A percentile compares a stretch with the other conserved stretches of the same genome.
phyloP scores from a whole-genome alignment of 2,113 vertebrate species.

The Hyaena hyaena region DNA sequence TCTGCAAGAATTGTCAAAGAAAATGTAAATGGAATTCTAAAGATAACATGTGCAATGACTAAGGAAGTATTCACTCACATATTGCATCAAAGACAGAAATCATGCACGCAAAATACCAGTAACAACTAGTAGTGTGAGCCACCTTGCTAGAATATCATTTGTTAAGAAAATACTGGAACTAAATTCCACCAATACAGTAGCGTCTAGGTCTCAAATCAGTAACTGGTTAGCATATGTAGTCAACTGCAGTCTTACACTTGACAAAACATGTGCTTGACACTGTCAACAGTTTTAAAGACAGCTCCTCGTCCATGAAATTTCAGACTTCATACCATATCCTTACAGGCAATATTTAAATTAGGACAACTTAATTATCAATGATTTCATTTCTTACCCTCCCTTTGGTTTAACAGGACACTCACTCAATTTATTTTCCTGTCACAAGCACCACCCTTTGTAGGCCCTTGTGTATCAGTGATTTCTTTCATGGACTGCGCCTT shows the following conservation, averaged over 20 bases:
- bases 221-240: neutral
- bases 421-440: neutral
- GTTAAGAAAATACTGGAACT: constrained; percentile 40
- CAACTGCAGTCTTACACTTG: constrained; percentile 29
- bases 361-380: constrained; percentile 18
- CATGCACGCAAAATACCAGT: neutral
- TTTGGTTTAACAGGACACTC: neutral
- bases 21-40: constrained; percentile 65
- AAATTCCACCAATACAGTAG: constrained; percentile 41
- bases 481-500: neutral
- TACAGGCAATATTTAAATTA: constrained; percentile 14
- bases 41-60: neutral
- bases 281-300: constrained; percentile 40
- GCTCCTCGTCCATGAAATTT: neutral
- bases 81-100: constrained; percentile 40
- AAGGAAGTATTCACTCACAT: neutral
- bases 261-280: constrained; percentile 5
- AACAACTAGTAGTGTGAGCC: neutral
- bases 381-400: neutral
- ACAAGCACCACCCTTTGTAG: neutral
- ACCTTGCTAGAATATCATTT: neutral
- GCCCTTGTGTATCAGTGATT: neutral
- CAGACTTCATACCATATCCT: neutral
- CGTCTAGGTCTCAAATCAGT: neutral
- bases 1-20: constrained; percentile 92